phyloP scores from a whole-genome alignment of 2,113 vertebrate species.

The Paramisgurnus dabryanus region DNA sequence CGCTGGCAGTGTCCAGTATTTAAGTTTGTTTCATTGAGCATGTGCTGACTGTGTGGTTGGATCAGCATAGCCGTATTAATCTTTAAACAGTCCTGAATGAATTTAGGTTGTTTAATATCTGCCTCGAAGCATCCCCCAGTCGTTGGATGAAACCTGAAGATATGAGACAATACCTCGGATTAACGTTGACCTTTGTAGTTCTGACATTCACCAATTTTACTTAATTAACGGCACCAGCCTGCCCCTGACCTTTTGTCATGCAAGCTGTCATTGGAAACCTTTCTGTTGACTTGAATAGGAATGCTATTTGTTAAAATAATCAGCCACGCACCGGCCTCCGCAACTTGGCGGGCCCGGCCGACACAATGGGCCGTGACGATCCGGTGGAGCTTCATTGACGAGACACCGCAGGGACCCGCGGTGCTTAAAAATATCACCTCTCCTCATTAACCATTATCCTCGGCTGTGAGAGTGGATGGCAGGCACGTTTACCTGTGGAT shows the following conservation, averaged over 20 bases:
- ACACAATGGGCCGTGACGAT: conserved; percentile 48
- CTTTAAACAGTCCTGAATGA: conserved; percentile 50
- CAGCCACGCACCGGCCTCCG: conserved; percentile 55
- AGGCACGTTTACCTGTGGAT: conserved; percentile 46
- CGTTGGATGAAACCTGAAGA: conserved; percentile 48
- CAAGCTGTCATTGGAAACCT: conserved; percentile 77
- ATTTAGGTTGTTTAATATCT: conserved; percentile 42
- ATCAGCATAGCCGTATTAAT: conserved; percentile 32
- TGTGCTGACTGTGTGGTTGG: conserved; percentile 14
- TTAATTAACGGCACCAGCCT: conserved; percentile 79
- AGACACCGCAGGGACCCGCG: conserved; percentile 8
- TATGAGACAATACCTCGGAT: conserved; percentile 69
- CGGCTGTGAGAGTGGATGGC: conserved; percentile 15
- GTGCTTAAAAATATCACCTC: conserved; percentile 46
- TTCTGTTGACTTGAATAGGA: conserved; percentile 75
- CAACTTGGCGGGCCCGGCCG: conserved; percentile 25
- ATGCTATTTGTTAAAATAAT: conserved; percentile 77
- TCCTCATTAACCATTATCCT: conserved; percentile 38
- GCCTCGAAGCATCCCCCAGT: neutral
- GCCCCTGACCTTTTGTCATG: conserved; percentile 77
- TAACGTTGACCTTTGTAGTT: conserved; percentile 79
- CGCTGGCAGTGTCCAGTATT: neutral
- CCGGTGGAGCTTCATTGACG: conserved; percentile 42
- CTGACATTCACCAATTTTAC: conserved; percentile 82
- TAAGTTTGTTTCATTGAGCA: neutral